These are phyloP conservation scores for Hippocampus barbouri DNA, from an alignment of 2,113 vertebrate genomes.

Conservation along the genomic window DNA sequence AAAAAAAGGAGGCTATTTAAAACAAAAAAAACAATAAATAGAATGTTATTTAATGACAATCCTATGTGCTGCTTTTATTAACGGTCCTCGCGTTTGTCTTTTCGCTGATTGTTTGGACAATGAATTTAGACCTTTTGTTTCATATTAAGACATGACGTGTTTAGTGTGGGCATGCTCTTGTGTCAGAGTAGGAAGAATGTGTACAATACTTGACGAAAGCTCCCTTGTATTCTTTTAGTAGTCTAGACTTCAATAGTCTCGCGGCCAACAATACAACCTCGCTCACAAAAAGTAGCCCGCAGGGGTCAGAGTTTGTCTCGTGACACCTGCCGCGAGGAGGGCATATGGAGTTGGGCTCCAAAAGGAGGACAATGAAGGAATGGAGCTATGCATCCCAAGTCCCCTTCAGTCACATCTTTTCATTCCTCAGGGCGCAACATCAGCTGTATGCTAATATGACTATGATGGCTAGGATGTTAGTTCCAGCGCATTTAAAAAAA, in stretches of 20 bases:
- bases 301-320: constrained; percentile 55
- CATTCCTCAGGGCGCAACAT: constrained; percentile 45
- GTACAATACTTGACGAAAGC: constrained; percentile 9
- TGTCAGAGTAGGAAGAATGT: constrained; percentile 2
- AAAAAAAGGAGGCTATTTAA: constrained; percentile 91
- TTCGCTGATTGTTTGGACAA: background rate
- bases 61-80: constrained; percentile 27
- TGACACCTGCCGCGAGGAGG: constrained; percentile 69
- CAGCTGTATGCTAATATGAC: constrained; percentile 76
- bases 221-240: constrained; percentile 39
- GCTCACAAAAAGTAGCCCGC: constrained; percentile 30
- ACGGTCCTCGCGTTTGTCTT: background rate
- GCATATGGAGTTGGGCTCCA: constrained; percentile 59
- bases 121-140: background rate
- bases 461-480: constrained; percentile 37
- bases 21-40: constrained; percentile 86
- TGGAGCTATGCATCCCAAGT: constrained; percentile 55
- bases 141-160: background rate
- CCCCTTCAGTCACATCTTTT: constrained; percentile 54
- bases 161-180: background rate
- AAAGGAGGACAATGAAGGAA: constrained; percentile 58
- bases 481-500: constrained; percentile 8
- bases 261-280: constrained; percentile 47
- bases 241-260: constrained; percentile 58
- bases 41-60: constrained; percentile 89